Evolutionary conservation across 2,113 vertebrate species (phyloP).

Genomic region (Aramus guarauna): DNA sequence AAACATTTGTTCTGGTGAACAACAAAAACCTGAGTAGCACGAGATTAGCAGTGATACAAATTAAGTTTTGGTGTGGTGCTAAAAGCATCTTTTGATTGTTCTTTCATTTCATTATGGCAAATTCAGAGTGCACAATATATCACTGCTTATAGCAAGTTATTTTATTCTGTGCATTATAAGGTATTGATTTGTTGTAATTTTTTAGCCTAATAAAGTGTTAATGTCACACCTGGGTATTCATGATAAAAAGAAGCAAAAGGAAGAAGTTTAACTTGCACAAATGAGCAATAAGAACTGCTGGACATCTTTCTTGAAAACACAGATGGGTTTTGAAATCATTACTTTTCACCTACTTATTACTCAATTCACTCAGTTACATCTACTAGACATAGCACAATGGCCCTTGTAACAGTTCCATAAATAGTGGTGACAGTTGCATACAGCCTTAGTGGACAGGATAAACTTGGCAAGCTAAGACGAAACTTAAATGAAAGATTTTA

Average conservation of each 20-base stretch:
- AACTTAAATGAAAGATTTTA: neutral
- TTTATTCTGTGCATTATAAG: neutral
- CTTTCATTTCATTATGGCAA: neutral
- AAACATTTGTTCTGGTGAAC: neutral
- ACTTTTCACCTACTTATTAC: neutral
- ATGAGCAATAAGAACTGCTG: slow-evolving; percentile 7
- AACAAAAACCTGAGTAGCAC: neutral
- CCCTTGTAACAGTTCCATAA: neutral
- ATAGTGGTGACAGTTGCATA: neutral
- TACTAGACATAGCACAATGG: neutral
- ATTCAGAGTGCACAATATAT: neutral
- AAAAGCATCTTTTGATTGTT: neutral
- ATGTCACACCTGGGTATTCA: neutral
- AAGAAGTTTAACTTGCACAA: neutral
- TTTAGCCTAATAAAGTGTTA: neutral
- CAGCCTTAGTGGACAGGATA: neutral
- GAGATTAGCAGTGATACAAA: neutral
- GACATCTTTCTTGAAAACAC: neutral
- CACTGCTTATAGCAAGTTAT: neutral
- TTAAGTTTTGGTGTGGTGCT: neutral
- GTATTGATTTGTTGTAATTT: neutral
- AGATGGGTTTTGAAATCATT: neutral
- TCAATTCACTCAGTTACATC: neutral
- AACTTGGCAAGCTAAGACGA: neutral
- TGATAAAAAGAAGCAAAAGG: neutral